Evolutionary conservation across 2,113 vertebrate genomes (phyloP).

Genomic region (Anarhynchus alexandrinus): DNA sequence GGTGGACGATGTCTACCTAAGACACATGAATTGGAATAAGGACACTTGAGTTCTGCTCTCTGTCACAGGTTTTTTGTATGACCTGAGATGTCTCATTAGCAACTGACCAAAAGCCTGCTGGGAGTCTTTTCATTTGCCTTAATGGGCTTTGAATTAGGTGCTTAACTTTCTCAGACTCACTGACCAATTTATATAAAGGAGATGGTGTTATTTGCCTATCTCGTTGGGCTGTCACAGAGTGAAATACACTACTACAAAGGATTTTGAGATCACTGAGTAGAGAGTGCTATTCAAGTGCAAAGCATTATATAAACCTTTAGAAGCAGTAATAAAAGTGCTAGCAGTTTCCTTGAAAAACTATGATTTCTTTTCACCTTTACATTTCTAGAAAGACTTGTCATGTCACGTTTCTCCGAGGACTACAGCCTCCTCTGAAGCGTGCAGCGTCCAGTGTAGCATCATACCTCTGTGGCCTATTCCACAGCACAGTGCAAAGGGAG

Average conservation of each 20-base stretch:
- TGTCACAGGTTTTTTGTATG: constrained; percentile 50
- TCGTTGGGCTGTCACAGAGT: constrained; percentile 4
- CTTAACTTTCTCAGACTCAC: constrained; percentile 52
- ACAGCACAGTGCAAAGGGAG: not conserved
- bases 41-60: constrained; percentile 26
- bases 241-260: constrained; percentile 20
- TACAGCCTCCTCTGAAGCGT: not conserved
- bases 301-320: constrained; percentile 19
- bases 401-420: constrained; percentile 1
- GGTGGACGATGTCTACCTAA: not conserved
- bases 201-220: constrained; percentile 19
- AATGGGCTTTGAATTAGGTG: constrained; percentile 53
- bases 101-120: constrained; percentile 46
- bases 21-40: constrained; percentile 11
- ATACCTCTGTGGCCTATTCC: not conserved
- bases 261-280: constrained; percentile 16
- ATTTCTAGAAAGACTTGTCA: not conserved
- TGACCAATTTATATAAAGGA: constrained; percentile 42
- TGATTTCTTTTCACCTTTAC: constrained; percentile 23
- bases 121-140: constrained; percentile 56
- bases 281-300: constrained; percentile 14
- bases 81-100: constrained; percentile 41
- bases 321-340: constrained; percentile 41
- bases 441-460: not conserved
- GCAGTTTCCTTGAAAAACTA: not conserved